Percentiles rank a stretch among this genome's conserved stretches.
Conservation (phyloP, 2,888 invertebrate genomes). For the Acronicta alni region DNA sequence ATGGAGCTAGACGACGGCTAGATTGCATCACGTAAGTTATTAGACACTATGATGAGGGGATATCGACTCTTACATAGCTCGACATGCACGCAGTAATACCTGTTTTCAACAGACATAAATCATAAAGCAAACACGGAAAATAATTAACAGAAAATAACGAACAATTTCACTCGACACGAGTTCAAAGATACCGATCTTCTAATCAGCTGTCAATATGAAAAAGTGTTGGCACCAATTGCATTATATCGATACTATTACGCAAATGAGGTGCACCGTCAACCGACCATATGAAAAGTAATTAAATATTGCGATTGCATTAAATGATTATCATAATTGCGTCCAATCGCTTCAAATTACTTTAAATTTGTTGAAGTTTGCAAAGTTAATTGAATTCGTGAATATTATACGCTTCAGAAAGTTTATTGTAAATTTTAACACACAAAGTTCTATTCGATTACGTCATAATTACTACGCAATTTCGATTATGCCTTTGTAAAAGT, state of each 20-base stretch:
- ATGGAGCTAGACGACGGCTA: conserved; percentile 36
- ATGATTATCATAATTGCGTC: conserved; percentile 36
- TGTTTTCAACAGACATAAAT: conserved; percentile 56
- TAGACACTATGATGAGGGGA: conserved; percentile 48
- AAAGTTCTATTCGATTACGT: conserved; percentile 46
- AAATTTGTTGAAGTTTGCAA: conserved; percentile 31
- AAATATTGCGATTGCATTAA: conserved; percentile 45
- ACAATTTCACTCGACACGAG: conserved; percentile 60
- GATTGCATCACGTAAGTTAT: conserved; percentile 49
- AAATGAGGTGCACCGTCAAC: conserved; percentile 41
- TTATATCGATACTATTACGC: conserved; percentile 56
- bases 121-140: conserved; percentile 64
- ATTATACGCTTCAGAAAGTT: conserved; percentile 37
- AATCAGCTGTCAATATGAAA: conserved; percentile 70
- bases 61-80: conserved; percentile 52
- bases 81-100: conserved; percentile 50
- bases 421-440: conserved; percentile 32
- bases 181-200: conserved; percentile 67
- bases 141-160: conserved; percentile 67
- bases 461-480: conserved; percentile 53
- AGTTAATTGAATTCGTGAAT: conserved; percentile 47
- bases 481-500: conserved; percentile 46
- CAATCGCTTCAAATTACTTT: conserved; percentile 24
- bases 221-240: conserved; percentile 44
- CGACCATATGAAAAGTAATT: conserved; percentile 35